phyloP scores from a whole-genome alignment of 2,113 vertebrate genomes.

The Oreochromis spilurus region DNA sequence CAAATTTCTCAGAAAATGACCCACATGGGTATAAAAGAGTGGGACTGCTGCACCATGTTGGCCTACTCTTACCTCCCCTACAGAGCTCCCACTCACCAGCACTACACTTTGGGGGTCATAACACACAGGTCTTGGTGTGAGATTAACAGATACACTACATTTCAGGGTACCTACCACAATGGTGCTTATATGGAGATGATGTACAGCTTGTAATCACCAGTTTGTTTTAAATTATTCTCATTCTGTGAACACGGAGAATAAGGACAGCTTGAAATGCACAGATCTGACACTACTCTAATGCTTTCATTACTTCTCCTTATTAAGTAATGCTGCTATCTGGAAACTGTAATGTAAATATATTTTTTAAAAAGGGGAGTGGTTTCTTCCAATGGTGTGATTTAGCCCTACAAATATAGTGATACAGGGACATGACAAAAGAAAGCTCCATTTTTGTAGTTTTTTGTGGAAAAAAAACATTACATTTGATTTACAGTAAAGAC shows the following conservation, averaged over 20 bases:
- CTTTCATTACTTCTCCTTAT: neutral
- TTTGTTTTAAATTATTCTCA: neutral
- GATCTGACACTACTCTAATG: neutral
- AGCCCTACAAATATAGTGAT: neutral
- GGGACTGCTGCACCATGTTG: neutral
- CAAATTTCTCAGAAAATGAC: constrained; percentile 31
- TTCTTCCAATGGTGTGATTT: neutral
- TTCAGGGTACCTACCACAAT: neutral
- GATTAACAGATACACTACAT: neutral
- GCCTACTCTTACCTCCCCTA: neutral
- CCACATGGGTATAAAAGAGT: constrained; percentile 49
- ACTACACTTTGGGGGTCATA: neutral
- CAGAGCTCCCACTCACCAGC: constrained; percentile 26
- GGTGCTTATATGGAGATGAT: neutral
- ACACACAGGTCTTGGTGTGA: neutral
- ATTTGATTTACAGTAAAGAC: neutral
- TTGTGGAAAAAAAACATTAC: neutral
- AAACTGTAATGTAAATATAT: neutral
- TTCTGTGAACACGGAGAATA: neutral
- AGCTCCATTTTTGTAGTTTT: neutral
- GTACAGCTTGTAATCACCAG: neutral
- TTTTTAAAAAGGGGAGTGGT: neutral
- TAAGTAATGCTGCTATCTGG: neutral
- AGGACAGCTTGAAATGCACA: neutral
- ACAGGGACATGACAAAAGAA: neutral